These are phyloP conservation scores for Alsophila aescularia DNA, from an alignment of 2,888 invertebrate genomes.

Conservation along the genomic window DNA sequence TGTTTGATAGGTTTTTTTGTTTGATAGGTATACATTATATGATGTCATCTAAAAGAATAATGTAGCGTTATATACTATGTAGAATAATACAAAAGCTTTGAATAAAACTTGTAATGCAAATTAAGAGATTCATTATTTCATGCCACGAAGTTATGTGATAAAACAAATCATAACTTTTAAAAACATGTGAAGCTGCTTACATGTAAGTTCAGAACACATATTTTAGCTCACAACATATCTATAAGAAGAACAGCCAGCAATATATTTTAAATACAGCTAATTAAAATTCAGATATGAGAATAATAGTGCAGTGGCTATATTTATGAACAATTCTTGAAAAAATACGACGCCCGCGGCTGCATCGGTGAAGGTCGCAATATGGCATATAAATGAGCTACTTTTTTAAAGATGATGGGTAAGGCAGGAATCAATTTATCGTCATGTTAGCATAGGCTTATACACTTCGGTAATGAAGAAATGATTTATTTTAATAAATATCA, in stretches of 20 bases:
- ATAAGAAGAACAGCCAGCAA: constrained; percentile 4
- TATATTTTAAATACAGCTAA: constrained; percentile 18
- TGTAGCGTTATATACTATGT: too few relatives aligned
- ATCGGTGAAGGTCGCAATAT: constrained; percentile 32
- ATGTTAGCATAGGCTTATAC: constrained; percentile 44
- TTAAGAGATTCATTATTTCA: too few relatives aligned
- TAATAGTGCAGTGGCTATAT: constrained; percentile 24
- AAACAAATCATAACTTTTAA: too few relatives aligned
- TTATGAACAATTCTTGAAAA: constrained; percentile 29
- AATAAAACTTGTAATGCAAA: too few relatives aligned
- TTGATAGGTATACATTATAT: too few relatives aligned
- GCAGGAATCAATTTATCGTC: constrained; percentile 60
- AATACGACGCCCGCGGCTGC: constrained; percentile 24
- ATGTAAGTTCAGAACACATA: constrained; percentile 1
- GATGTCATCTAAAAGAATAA: too few relatives aligned
- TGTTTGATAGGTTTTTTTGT: too few relatives aligned
- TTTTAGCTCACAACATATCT: neutral
- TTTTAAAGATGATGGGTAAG: constrained; percentile 48
- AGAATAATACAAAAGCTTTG: too few relatives aligned
- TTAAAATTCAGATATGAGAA: constrained; percentile 29
- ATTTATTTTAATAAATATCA: constrained; percentile 27
- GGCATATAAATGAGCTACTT: constrained; percentile 47
- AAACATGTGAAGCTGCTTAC: too few relatives aligned
- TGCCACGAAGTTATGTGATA: too few relatives aligned
- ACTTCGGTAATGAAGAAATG: constrained; percentile 43